Evolutionary conservation across 2,113 vertebrate genomes (phyloP).

Genomic region (Peromyscus polionotus): DNA sequence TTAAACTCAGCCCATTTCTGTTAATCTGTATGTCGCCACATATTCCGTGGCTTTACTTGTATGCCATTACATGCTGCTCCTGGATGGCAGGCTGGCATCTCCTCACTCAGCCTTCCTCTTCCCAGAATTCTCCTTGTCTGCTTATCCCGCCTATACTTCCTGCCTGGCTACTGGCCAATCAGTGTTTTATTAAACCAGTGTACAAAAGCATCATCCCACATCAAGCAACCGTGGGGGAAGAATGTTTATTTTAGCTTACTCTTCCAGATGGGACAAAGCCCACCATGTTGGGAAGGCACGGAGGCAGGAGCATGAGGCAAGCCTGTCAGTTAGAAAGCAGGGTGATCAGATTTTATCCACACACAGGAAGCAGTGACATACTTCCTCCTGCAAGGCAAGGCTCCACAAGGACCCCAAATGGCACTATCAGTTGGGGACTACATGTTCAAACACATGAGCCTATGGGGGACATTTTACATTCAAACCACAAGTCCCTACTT

Average conservation of each 20-base stretch:
- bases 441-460: neutral
- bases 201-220: no score
- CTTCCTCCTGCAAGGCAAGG: neutral
- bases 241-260: neutral
- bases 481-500: neutral
- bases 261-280: neutral
- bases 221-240: no score
- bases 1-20: no score
- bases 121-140: no score
- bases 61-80: no score
- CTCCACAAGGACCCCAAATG: neutral
- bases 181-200: no score
- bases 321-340: neutral
- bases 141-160: no score
- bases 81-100: no score
- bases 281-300: neutral
- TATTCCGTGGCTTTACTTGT: no score
- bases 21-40: no score
- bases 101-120: no score
- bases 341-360: neutral
- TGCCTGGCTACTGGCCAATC: no score
- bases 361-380: neutral
- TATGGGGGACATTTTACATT: neutral
- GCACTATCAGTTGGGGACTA: neutral
- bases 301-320: neutral